Base-by-base conservation (phyloP, 2,888 invertebrate species). In the Heliconius hortense region DNA sequence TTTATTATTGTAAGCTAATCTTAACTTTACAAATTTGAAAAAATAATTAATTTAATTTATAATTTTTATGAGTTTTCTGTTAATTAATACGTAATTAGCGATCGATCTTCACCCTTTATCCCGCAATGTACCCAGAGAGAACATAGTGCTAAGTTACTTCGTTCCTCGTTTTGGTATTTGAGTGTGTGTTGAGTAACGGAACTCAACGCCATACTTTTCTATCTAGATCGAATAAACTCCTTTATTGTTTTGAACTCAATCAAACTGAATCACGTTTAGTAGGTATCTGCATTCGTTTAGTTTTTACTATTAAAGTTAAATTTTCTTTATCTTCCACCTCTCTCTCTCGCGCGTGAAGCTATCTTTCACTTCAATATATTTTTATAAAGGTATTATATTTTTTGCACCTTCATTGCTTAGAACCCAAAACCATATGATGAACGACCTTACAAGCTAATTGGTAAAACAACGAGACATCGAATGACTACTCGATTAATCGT, bases 401-500 rank as follows among this genome's bases (percentile, higher is more conserved):
- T 43, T 5, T 15, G 43, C 0, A 43, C 15, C 1, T 43, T 15
- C 43, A 4, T 43, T 15, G 15, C 15, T 15, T 15, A 15, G 15
- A 43, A 43, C 15, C 43, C 10, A 43, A 4, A 18, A 24, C 26
- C 67, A 68, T 21, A 68, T 4, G 31, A 53, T n/a, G 7, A 10
- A 53, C n/a, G n/a, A 39, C 15, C 24, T 4, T 48, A 67, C 15
- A 48, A 48, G 11, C 43, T 67, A 21, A 53, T 68, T 26, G 8
- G 3, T 67, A 53, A 53, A 21, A 28, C 28, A 43, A 10, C 67
- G 67, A 67, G 26, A 48, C 59, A 59, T 63, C 56, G 62, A 60
- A 75, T 63, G 62, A 59, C 53, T 69, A 68, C 26, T 43, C 39
- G 21, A 64, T 74, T 74, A 74, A 71, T 69, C 71, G 59, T 76